These are phyloP conservation scores for Eulacestoma nigropectus DNA, from an alignment of 2,113 vertebrate species.

Conservation along the genomic window DNA sequence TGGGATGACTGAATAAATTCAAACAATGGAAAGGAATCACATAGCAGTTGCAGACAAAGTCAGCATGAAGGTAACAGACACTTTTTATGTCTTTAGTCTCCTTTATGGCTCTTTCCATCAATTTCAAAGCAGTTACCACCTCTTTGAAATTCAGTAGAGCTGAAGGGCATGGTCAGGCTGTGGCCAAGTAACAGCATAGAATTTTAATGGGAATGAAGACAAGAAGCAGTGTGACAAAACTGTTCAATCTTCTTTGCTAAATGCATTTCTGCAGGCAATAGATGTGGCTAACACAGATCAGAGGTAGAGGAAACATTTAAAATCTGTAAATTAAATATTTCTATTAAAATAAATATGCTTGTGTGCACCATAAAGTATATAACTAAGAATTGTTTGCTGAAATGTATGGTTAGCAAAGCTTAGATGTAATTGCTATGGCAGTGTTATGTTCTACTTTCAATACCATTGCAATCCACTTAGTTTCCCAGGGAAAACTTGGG, in stretches of 20 bases:
- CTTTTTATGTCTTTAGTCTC: background rate
- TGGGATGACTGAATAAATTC: background rate
- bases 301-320: background rate
- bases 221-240: background rate
- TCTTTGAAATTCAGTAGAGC: background rate
- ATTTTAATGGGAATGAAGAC: background rate
- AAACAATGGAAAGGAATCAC: background rate
- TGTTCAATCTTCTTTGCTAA: background rate
- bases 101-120: background rate
- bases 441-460: background rate
- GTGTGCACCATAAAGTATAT: background rate
- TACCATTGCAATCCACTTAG: background rate
- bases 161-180: background rate
- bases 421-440: background rate
- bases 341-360: background rate
- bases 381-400: background rate
- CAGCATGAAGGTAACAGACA: fast-evolving
- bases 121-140: background rate
- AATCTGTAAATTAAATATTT: background rate
- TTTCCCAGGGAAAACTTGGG: background rate
- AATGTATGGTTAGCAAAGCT: background rate
- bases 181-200: background rate
- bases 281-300: background rate
- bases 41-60: background rate
- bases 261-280: background rate